Percentiles rank a stretch among this genome's conserved stretches.
phyloP scores from a whole-genome alignment of 1,140 invertebrate genomes.

The Drosophila parabipectinata region DNA sequence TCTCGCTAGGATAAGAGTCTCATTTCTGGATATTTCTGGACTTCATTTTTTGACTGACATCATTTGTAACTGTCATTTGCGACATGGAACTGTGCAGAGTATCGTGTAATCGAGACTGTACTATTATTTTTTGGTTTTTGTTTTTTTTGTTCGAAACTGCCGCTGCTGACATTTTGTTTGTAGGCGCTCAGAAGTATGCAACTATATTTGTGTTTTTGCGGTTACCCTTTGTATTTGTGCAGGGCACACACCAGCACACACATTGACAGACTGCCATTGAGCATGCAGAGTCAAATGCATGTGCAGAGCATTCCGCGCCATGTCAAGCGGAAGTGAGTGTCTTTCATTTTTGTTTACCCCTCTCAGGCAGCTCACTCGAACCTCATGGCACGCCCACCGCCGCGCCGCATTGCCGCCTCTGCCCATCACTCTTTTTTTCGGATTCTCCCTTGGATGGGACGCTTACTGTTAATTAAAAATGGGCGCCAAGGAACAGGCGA shows the following conservation, averaged over 20 bases:
- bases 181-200: conserved; percentile 75
- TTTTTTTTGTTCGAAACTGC: conserved; percentile 12
- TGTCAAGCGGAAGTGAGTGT: conserved; percentile 82
- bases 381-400: background rate
- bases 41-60: background rate
- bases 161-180: conserved; percentile 61
- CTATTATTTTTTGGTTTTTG: conserved; percentile 18
- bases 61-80: background rate
- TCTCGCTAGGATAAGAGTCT: background rate
- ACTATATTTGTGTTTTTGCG: conserved; percentile 80
- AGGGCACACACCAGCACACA: conserved; percentile 46
- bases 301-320: conserved; percentile 71
- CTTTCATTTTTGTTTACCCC: conserved; percentile 79
- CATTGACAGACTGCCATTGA: conserved; percentile 44
- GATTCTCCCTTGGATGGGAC: conserved; percentile 50
- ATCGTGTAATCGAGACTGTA: conserved; percentile 7
- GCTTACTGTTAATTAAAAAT: conserved; percentile 83
- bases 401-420: background rate
- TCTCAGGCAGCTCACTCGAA: conserved; percentile 42
- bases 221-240: conserved; percentile 77
- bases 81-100: background rate
- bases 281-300: conserved; percentile 68
- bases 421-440: conserved; percentile 20
- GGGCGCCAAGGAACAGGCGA: conserved; percentile 57
- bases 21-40: too few species aligned